phyloP scores from a whole-genome alignment of 1,140 invertebrate species.

The Sweltsa coloradensis region DNA sequence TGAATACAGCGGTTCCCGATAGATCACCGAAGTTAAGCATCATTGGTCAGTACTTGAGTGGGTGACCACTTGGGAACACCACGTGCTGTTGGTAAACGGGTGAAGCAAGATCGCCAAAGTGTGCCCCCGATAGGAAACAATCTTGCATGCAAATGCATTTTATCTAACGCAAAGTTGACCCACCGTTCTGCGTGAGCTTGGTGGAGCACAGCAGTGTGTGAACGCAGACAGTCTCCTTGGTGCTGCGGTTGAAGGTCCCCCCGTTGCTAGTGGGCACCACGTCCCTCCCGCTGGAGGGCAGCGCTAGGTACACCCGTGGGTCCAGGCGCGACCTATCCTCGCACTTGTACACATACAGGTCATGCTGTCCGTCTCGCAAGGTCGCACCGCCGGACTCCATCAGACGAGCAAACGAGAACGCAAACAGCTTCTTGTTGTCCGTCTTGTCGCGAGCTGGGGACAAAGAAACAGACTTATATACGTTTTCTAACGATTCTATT shows the following conservation, averaged over 20 bases:
- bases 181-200: slow-evolving; percentile 88
- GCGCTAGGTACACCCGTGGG: slow-evolving; percentile 54
- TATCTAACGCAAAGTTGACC: too few species aligned
- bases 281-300: slow-evolving; percentile 58
- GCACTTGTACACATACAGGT: slow-evolving; percentile 85
- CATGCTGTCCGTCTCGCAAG: slow-evolving; percentile 66
- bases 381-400: slow-evolving; percentile 86
- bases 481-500: too few species aligned
- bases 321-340: slow-evolving; percentile 68
- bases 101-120: too few species aligned
- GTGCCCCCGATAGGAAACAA: too few species aligned
- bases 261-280: slow-evolving; percentile 20
- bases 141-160: too few species aligned
- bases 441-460: slow-evolving; percentile 69
- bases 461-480: too few species aligned
- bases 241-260: slow-evolving; percentile 60
- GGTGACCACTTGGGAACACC: too few species aligned
- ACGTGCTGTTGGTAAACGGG: too few species aligned
- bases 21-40: too few species aligned
- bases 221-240: slow-evolving; percentile 74
- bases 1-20: too few species aligned
- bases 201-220: slow-evolving; percentile 83
- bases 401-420: slow-evolving; percentile 79
- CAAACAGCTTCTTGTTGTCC: slow-evolving; percentile 79
- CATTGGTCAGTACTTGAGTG: too few species aligned